Evolutionary conservation across 2,797 vertebrate species (phyloP).

Genomic region (Varecia variegata): DNA sequence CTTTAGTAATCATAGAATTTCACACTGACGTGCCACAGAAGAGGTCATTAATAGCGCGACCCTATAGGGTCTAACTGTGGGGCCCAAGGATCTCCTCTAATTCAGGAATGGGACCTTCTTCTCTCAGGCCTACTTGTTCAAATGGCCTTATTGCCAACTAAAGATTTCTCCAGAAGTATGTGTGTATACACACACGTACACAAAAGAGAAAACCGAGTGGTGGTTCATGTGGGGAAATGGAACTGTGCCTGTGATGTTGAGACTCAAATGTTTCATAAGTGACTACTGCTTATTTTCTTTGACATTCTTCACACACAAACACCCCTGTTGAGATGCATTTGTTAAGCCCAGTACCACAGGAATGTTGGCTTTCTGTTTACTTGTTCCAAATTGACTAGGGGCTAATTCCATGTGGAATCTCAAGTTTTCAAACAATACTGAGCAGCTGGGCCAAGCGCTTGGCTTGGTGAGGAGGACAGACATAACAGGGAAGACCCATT

Average conservation of each 20-base stretch:
- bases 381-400: neutral
- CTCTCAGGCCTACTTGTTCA: neutral
- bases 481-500: neutral
- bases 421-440: neutral
- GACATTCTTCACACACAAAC: constrained; percentile 12
- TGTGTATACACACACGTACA: neutral
- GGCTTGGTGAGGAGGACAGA: neutral
- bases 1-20: neutral
- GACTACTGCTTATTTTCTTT: constrained; percentile 59
- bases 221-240: neutral
- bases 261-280: constrained; percentile 37
- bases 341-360: neutral
- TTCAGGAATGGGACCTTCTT: neutral
- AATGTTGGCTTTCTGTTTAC: constrained; percentile 49
- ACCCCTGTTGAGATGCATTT: neutral
- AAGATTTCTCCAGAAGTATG: neutral
- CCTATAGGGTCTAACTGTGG: neutral
- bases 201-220: neutral
- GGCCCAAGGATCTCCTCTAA: neutral
- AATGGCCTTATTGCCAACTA: neutral
- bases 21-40: neutral
- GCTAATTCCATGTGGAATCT: neutral
- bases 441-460: neutral
- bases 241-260: neutral
- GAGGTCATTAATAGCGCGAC: neutral